phyloP scores from a whole-genome alignment of 2,888 invertebrate genomes.

The Orgyia antiqua region DNA sequence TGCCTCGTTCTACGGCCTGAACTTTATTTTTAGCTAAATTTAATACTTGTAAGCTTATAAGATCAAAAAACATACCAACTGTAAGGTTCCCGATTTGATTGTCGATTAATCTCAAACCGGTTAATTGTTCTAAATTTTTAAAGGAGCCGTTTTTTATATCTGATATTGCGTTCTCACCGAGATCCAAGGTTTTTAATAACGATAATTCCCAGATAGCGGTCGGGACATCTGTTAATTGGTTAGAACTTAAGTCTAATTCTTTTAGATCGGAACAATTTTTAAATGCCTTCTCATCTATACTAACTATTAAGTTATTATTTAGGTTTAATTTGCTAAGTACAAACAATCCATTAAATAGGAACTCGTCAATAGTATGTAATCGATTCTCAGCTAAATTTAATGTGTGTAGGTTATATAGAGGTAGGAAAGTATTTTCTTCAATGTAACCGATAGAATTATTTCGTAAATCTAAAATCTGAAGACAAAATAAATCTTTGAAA shows the following conservation, averaged over 20 bases:
- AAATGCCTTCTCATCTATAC: constrained; percentile 87
- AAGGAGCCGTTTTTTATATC: constrained; percentile 91
- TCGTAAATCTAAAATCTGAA: constrained; percentile 90
- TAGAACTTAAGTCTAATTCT: constrained; percentile 92
- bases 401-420: constrained; percentile 92
- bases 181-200: constrained; percentile 90
- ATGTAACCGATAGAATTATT: constrained; percentile 93
- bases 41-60: constrained; percentile 89
- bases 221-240: constrained; percentile 88
- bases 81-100: constrained; percentile 92
- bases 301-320: constrained; percentile 89
- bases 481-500: constrained; percentile 91
- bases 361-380: constrained; percentile 87
- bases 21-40: constrained; percentile 94
- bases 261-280: constrained; percentile 92
- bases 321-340: constrained; percentile 90
- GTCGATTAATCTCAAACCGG: constrained; percentile 91
- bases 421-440: constrained; percentile 91
- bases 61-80: constrained; percentile 90
- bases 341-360: constrained; percentile 89
- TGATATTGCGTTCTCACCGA: constrained; percentile 94
- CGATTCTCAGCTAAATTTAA: constrained; percentile 93
- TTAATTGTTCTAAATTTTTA: constrained; percentile 89
- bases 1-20: constrained; percentile 88
- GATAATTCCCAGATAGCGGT: constrained; percentile 88